Evolutionary conservation across 2,113 vertebrate genomes (phyloP).

Genomic region (Sporophila hypoxantha): DNA sequence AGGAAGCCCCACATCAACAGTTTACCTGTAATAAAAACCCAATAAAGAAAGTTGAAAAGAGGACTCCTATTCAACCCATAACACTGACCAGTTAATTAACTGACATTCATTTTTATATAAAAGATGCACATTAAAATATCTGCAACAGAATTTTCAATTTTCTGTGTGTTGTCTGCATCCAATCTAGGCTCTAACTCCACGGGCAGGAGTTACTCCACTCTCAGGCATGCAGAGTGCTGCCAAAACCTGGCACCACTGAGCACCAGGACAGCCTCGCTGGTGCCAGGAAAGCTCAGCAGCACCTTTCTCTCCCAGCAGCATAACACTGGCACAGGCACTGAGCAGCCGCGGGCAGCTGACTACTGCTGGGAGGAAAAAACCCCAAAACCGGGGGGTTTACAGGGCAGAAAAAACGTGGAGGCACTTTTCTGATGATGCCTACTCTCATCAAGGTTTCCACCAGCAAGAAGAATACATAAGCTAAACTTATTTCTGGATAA

Average conservation of each 20-base stretch:
- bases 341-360: slow-evolving; percentile 61
- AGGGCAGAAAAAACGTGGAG: neutral
- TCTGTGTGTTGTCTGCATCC: slow-evolving; percentile 45
- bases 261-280: slow-evolving; percentile 44
- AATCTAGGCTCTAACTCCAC: slow-evolving; percentile 66
- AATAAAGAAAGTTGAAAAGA: neutral
- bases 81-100: neutral
- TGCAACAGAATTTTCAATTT: neutral
- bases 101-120: neutral
- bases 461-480: neutral
- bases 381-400: fast-evolving
- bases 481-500: neutral
- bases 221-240: slow-evolving; percentile 60
- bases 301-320: slow-evolving; percentile 62
- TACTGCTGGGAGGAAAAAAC: slow-evolving; percentile 29
- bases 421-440: neutral
- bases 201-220: slow-evolving; percentile 65
- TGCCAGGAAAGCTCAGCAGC: slow-evolving; percentile 5
- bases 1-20: neutral
- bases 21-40: neutral
- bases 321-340: slow-evolving; percentile 66
- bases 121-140: neutral
- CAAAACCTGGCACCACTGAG: neutral
- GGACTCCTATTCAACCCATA: neutral
- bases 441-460: neutral